phyloP scores from a whole-genome alignment of 2,113 vertebrate species.

The Fregata magnificens region DNA sequence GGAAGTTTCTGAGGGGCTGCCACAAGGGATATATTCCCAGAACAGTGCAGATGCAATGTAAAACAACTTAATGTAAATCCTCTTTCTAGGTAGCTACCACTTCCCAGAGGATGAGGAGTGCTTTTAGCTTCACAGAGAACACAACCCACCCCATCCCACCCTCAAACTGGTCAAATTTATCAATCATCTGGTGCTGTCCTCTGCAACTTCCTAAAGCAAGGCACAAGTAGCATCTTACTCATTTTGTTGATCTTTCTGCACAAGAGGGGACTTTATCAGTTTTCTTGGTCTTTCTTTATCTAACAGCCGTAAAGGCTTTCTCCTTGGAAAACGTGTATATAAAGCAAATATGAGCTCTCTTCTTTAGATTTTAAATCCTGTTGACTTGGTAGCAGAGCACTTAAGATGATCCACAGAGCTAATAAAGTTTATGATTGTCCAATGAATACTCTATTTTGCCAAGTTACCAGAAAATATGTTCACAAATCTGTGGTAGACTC shows the following conservation, averaged over 20 bases:
- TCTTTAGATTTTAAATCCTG: neutral
- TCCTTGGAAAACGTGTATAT: neutral
- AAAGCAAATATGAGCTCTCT: neutral
- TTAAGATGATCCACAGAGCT: neutral
- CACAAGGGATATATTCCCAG: neutral
- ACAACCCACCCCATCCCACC: neutral
- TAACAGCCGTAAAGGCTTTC: neutral
- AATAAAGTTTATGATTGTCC: neutral
- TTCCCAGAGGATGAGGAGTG: neutral
- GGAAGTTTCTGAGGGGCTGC: neutral
- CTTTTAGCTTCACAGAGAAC: neutral
- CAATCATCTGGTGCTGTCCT: neutral
- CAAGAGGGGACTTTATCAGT: neutral
- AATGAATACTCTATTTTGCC: neutral
- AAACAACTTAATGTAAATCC: neutral
- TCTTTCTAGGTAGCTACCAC: neutral
- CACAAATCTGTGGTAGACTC: neutral
- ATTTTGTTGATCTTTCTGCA: neutral
- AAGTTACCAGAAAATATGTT: rapidly evolving
- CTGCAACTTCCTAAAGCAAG: neutral
- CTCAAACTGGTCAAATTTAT: neutral
- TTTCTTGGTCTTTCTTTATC: neutral
- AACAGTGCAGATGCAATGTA: neutral
- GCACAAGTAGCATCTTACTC: too few species aligned
- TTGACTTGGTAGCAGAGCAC: neutral